These are phyloP conservation scores for Cyphomyrus plagiostoma DNA, from an alignment of 2,113 vertebrate species.

Conservation along the genomic window DNA sequence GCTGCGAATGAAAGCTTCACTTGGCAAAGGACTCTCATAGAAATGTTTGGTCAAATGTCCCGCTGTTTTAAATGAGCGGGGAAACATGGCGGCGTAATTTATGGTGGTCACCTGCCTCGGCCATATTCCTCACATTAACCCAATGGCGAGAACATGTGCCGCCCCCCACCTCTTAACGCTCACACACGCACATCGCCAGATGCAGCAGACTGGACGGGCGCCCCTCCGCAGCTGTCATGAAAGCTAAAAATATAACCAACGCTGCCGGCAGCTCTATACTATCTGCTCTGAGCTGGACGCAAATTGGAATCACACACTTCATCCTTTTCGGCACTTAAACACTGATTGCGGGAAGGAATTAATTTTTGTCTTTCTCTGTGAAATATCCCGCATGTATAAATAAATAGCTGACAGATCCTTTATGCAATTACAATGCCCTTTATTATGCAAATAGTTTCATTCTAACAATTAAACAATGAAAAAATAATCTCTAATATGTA, in stretches of 20 bases:
- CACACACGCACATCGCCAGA: background rate
- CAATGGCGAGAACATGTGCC: background rate
- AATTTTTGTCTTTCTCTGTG: background rate
- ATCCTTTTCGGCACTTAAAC: background rate
- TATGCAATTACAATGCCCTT: background rate
- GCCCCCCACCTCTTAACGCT: background rate
- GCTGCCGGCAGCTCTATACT: background rate
- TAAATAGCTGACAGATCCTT: background rate
- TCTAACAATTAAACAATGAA: background rate
- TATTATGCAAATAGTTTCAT: background rate
- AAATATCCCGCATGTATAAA: background rate
- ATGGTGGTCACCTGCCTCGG: background rate
- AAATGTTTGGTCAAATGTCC: background rate
- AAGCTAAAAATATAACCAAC: background rate
- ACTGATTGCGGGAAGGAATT: background rate
- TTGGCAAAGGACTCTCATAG: background rate
- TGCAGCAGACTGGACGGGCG: background rate
- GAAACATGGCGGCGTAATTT: background rate
- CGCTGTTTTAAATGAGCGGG: constrained; percentile 8
- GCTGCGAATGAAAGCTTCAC: background rate
- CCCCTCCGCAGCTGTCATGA: background rate
- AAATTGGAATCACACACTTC: background rate
- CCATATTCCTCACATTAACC: constrained; percentile 7
- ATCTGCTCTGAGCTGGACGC: background rate
- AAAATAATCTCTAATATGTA: background rate